These are phyloP conservation scores for Saccostrea echinata DNA, from an alignment of 1,140 invertebrate species.

Conservation along the genomic window DNA sequence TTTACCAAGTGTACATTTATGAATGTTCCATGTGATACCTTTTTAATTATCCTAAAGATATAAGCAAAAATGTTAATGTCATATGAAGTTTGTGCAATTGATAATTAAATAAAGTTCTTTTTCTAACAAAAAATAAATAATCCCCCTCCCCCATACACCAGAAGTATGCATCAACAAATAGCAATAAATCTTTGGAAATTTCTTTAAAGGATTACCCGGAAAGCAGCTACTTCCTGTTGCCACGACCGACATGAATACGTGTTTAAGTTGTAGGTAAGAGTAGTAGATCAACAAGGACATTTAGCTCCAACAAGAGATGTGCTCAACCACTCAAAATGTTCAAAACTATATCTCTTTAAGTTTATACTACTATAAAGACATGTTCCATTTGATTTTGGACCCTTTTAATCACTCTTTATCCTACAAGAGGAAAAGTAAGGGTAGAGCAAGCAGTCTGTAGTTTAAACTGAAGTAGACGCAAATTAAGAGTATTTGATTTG, in stretches of 20 bases:
- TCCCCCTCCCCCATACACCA: too few relatives aligned
- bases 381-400: not conserved
- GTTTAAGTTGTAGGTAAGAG: slow-evolving; percentile 12
- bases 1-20: too few relatives aligned
- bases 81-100: too few relatives aligned
- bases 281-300: not conserved
- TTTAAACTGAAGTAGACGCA: not conserved
- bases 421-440: not conserved
- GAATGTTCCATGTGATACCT: too few relatives aligned
- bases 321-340: not conserved
- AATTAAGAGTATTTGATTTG: not conserved
- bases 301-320: not conserved
- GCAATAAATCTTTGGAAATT: not conserved
- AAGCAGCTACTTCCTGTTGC: not conserved
- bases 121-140: too few relatives aligned
- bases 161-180: too few relatives aligned
- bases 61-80: too few relatives aligned
- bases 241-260: not conserved
- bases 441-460: not conserved
- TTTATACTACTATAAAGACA: not conserved
- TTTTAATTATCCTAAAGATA: too few relatives aligned
- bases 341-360: not conserved
- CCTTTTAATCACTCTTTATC: not conserved
- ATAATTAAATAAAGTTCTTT: too few relatives aligned
- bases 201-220: not conserved